Conservation (phyloP, 2,888 invertebrate genomes). For the Drosophila anceps region DNA sequence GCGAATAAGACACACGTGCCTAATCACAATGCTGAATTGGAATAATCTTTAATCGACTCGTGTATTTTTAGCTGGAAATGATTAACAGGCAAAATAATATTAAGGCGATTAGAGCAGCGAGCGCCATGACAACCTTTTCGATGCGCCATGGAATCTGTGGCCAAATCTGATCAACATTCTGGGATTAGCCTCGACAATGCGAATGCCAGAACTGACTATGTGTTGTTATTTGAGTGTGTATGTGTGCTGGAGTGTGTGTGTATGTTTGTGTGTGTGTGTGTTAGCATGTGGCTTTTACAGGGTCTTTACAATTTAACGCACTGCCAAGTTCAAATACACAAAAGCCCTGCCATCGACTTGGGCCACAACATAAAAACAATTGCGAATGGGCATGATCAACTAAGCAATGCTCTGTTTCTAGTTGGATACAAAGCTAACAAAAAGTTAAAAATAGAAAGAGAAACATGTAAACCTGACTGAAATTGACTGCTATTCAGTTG, state of each 20-base stretch:
- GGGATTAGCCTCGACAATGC: slow-evolving; percentile 67
- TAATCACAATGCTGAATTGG: slow-evolving; percentile 75
- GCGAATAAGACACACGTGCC: slow-evolving; percentile 64
- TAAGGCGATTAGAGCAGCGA: slow-evolving; percentile 34
- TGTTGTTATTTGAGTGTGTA: slow-evolving; percentile 24
- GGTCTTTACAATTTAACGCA: slow-evolving; percentile 79
- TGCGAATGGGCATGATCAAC: neutral
- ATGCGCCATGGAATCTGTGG: slow-evolving; percentile 60
- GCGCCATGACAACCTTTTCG: slow-evolving; percentile 21
- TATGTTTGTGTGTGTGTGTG: slow-evolving; percentile 25
- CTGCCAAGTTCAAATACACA: slow-evolving; percentile 80
- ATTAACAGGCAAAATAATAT: slow-evolving; percentile 43
- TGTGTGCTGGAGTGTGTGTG: slow-evolving; percentile 20
- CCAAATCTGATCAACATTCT: slow-evolving; percentile 72
- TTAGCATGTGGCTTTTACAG: slow-evolving; percentile 52
- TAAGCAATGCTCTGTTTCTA: neutral
- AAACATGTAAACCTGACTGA: too few relatives aligned
- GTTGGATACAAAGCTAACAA: neutral
- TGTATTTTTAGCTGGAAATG: slow-evolving; percentile 63
- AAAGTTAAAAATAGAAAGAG: neutral
- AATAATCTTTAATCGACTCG: slow-evolving; percentile 64
- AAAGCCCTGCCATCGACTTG: slow-evolving; percentile 61
- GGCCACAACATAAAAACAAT: slow-evolving; percentile 41
- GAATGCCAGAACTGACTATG: slow-evolving; percentile 45
- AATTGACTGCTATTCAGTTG: too few relatives aligned